Percentiles rank a stretch among this genome's conserved stretches.
These are phyloP conservation scores for Mellivora capensis DNA, from an alignment of 2,113 vertebrate genomes.

Conservation along the genomic window DNA sequence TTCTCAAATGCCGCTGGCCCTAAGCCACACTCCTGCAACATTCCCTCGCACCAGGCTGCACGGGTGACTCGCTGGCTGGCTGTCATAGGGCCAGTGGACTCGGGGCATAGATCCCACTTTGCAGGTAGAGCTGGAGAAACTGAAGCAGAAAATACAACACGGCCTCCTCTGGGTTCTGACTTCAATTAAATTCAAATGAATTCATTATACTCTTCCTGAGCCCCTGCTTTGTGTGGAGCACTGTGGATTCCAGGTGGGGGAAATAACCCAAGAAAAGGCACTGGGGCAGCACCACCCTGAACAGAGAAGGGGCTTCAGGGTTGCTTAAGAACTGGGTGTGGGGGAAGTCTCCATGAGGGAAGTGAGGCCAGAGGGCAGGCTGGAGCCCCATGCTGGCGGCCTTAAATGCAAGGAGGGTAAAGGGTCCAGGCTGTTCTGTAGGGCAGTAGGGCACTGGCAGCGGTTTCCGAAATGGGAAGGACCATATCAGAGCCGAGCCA, in stretches of 20 bases:
- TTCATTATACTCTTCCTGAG: background rate
- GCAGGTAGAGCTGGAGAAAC: background rate
- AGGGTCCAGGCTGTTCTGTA: background rate
- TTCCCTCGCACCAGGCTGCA: background rate
- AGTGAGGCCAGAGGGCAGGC: background rate
- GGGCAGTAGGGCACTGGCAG: background rate
- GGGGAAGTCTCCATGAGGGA: background rate
- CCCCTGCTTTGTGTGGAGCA: background rate
- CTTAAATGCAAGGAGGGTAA: background rate
- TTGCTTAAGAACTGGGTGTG: background rate
- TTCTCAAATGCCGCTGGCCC: background rate
- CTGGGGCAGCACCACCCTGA: background rate
- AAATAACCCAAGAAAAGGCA: background rate
- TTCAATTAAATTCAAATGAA: background rate
- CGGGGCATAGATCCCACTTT: background rate
- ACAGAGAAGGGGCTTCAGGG: background rate
- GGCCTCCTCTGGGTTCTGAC: background rate
- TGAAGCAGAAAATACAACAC: slow-evolving; percentile 40
- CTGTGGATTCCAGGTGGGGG: background rate
- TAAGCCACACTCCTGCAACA: background rate
- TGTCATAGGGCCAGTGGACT: background rate
- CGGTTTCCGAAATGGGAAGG: background rate
- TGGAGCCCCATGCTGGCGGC: accelerated
- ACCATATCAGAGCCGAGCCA: background rate
- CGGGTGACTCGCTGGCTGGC: background rate